Percentiles rank a stretch among this genome's conserved stretches.
Evolutionary conservation across 2,797 vertebrate species (phyloP).

Genomic region (Betta splendens): DNA sequence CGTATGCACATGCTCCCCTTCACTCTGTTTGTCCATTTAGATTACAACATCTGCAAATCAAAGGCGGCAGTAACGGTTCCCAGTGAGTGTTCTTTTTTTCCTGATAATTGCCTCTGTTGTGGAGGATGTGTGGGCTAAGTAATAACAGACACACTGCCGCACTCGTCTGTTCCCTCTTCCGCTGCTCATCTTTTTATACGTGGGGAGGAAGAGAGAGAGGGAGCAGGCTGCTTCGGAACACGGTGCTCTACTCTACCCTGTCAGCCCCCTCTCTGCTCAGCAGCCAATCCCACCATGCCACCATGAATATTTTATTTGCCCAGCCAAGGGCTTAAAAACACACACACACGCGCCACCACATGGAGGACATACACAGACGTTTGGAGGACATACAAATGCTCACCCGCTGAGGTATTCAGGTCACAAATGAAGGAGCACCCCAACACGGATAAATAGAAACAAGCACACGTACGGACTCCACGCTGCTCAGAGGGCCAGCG

Average conservation of each 20-base stretch:
- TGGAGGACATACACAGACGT: conserved; percentile 48
- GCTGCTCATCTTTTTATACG: conserved; percentile 73
- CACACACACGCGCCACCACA: conserved; percentile 37
- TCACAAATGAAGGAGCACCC: conserved; percentile 66
- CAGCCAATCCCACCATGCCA: conserved; percentile 77
- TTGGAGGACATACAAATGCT: conserved; percentile 70
- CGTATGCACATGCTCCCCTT: conserved; percentile 76
- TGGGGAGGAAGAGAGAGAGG: conserved; percentile 42
- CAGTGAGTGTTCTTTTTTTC: conserved; percentile 47
- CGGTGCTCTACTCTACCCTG: conserved; percentile 63
- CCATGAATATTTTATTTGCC: conserved; percentile 80
- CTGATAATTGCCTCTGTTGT: conserved; percentile 35
- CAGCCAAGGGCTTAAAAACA: conserved; percentile 70
- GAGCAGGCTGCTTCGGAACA: conserved; percentile 56
- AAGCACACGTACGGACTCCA: conserved; percentile 46
- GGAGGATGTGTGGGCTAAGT: conserved; percentile 40
- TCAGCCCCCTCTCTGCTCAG: conserved; percentile 70
- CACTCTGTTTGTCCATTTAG: conserved; percentile 73
- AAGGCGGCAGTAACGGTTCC: conserved; percentile 33
- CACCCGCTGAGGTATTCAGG: conserved; percentile 75
- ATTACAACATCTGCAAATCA: conserved; percentile 65
- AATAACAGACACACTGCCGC: conserved; percentile 53
- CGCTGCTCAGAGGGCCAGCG: conserved; percentile 42
- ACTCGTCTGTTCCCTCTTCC: conserved; percentile 61
- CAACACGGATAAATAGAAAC: conserved; percentile 66